These are phyloP conservation scores for Horisme vitalbata DNA, from an alignment of 2,888 invertebrate genomes.

Conservation along the genomic window DNA sequence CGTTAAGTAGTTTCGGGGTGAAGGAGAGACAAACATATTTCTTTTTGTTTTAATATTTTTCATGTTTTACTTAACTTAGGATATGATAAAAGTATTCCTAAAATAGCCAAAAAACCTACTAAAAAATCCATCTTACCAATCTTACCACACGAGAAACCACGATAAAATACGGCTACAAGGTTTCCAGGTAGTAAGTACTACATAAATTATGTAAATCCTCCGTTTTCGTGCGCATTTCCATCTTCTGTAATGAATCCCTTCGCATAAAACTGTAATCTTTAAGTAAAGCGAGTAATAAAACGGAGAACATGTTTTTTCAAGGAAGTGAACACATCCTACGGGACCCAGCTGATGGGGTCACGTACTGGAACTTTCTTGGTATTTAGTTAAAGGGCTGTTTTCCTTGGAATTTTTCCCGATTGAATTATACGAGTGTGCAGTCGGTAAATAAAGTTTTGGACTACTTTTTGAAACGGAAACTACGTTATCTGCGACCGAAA, in stretches of 20 bases:
- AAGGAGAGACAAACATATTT: too few species aligned
- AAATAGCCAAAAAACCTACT: too few species aligned
- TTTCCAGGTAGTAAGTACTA: conserved; percentile 15
- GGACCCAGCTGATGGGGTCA: conserved; percentile 67
- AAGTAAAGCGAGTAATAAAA: conserved; percentile 65
- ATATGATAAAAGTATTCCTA: too few species aligned
- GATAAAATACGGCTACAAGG: not conserved
- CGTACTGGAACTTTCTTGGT: conserved; percentile 70
- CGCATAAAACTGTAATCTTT: conserved; percentile 49
- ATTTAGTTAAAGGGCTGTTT: conserved; percentile 65
- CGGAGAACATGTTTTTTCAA: conserved; percentile 51
- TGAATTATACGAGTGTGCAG: conserved; percentile 41
- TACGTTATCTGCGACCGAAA: too few species aligned
- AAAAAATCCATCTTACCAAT: too few species aligned
- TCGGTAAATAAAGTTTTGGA: not conserved
- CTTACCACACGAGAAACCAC: not conserved
- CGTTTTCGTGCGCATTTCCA: conserved; percentile 40
- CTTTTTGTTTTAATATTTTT: too few species aligned
- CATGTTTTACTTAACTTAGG: too few species aligned
- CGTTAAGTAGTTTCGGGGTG: too few species aligned
- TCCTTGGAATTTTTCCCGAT: conserved; percentile 54
- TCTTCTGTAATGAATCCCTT: conserved; percentile 50
- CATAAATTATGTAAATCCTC: conserved; percentile 52
- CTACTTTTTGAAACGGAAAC: not conserved
- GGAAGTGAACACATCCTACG: conserved; percentile 52